phyloP scores from a whole-genome alignment of 1,140 invertebrate genomes.

The Drosophila seguyi region DNA sequence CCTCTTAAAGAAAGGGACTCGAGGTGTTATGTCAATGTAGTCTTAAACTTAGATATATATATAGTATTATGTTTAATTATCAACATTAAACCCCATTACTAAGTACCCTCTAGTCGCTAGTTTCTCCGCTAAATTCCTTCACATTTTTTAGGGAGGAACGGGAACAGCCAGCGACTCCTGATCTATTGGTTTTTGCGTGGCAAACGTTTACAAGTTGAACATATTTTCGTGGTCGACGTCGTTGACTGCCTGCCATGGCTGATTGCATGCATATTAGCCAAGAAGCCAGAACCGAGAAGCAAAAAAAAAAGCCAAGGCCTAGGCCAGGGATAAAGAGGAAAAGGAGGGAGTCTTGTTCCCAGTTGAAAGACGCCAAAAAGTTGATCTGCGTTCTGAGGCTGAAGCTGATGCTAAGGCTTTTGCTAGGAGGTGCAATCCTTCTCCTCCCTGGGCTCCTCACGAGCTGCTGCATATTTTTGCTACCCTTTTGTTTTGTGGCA shows the following conservation, averaged over 20 bases:
- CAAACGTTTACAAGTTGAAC: conserved; percentile 70
- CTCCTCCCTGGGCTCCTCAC: conserved; percentile 6
- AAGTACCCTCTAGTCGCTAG: conserved; percentile 6
- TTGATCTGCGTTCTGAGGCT: conserved; percentile 72
- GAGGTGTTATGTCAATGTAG: too few relatives aligned
- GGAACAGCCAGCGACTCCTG: conserved; percentile 50
- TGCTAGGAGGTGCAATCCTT: neutral
- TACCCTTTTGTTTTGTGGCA: conserved; percentile 66
- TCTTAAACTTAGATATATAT: too few relatives aligned
- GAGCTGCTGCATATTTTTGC: conserved; percentile 59
- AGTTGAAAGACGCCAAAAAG: conserved; percentile 48
- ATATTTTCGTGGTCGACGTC: conserved; percentile 69
- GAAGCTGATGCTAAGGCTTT: conserved; percentile 29
- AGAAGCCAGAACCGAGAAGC: conserved; percentile 33
- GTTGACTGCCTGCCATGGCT: conserved; percentile 45
- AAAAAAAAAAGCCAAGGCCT: neutral
- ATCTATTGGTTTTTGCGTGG: conserved; percentile 79
- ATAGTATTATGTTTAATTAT: too few relatives aligned
- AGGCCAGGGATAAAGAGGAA: neutral
- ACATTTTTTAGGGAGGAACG: conserved; percentile 31
- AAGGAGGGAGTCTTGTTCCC: conserved; percentile 1
- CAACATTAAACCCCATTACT: neutral
- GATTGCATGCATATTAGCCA: conserved; percentile 80
- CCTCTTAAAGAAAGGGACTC: too few relatives aligned
- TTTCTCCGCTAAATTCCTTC: neutral